phyloP scores from a whole-genome alignment of 2,888 invertebrate species.

The Ectobius pallidus region DNA sequence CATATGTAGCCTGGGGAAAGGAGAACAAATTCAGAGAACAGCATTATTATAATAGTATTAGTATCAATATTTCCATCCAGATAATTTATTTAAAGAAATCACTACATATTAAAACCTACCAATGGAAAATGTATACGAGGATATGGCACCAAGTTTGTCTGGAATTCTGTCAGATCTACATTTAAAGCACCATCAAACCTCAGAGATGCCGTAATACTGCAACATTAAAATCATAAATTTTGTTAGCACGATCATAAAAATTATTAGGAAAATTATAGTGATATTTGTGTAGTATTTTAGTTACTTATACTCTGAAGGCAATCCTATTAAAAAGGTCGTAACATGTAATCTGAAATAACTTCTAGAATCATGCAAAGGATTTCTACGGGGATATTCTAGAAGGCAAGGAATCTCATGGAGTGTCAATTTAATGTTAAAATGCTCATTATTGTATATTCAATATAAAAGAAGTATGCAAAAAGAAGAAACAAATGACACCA shows the following conservation, averaged over 20 bases:
- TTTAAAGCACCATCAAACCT: slow-evolving; percentile 83
- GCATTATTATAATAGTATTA: no score
- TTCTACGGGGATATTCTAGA: no score
- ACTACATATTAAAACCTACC: slow-evolving; percentile 33
- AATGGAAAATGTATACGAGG: slow-evolving; percentile 89
- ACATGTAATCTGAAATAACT: no score
- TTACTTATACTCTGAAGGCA: background rate
- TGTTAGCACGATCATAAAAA: background rate
- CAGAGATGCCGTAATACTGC: slow-evolving; percentile 78
- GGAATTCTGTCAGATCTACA: slow-evolving; percentile 66
- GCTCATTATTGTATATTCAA: no score
- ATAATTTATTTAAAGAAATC: no score
- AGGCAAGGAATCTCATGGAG: no score
- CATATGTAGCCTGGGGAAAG: slow-evolving; percentile 53
- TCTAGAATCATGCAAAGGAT: no score
- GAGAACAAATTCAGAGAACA: background rate
- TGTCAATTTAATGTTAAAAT: no score
- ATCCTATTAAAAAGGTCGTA: background rate
- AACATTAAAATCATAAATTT: slow-evolving; percentile 10
- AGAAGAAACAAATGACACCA: no score
- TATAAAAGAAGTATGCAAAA: no score
- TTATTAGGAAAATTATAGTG: background rate
- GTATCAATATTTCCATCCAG: no score
- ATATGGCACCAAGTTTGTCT: slow-evolving; percentile 84
- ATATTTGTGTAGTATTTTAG: background rate